A percentile compares a stretch with the other conserved stretches of the same genome.
Conservation (phyloP, 2,888 invertebrate species). For the Caenorhabditis sp. region DNA sequence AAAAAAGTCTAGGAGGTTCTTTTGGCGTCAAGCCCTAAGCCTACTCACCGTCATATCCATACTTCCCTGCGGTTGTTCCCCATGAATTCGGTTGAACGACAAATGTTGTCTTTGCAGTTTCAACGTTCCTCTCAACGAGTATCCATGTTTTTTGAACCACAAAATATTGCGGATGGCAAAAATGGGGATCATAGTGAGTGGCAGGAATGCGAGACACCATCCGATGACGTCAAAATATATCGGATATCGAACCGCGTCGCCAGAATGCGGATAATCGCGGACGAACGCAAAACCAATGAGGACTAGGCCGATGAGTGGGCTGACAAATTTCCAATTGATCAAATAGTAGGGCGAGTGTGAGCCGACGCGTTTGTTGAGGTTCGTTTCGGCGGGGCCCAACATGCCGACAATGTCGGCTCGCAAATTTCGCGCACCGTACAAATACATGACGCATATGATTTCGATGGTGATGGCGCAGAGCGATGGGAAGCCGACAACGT, state of each 20-base stretch:
- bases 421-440: constrained; percentile 27
- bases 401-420: constrained; percentile 19
- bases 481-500: constrained; percentile 24
- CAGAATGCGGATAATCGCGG: background rate
- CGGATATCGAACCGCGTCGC: background rate
- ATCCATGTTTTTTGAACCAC: constrained; percentile 2
- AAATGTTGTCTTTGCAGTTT: background rate
- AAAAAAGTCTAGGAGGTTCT: too few species aligned
- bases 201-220: background rate
- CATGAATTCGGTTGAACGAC: background rate
- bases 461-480: constrained; percentile 7
- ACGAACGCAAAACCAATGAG: background rate
- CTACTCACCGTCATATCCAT: background rate
- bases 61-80: background rate
- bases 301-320: constrained; percentile 1
- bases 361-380: background rate
- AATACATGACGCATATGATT: constrained; percentile 18
- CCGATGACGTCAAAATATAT: background rate
- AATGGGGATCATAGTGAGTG: background rate
- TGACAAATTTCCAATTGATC: constrained; percentile 11
- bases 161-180: background rate
- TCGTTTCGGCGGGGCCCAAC: constrained; percentile 11
- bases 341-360: constrained; percentile 6
- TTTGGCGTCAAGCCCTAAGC: too few species aligned
- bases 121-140: background rate